phyloP scores from a whole-genome alignment of 2,797 vertebrate species.

The Podarcis siculus region DNA sequence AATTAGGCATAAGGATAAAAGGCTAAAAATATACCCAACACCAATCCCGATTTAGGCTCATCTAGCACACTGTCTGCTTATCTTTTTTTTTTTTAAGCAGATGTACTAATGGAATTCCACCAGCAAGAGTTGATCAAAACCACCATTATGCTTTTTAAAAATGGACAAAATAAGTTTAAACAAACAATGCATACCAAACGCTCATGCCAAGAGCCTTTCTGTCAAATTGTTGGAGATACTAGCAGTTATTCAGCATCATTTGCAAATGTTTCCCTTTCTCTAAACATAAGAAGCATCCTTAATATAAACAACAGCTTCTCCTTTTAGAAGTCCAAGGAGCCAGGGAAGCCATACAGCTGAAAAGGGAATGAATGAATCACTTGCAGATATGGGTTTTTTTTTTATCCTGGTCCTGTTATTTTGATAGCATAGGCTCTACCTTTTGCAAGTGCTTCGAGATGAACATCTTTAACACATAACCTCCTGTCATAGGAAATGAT shows the following conservation, averaged over 20 bases:
- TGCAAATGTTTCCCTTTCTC: constrained; percentile 62
- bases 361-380: constrained; percentile 59
- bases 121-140: background rate
- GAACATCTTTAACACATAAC: background rate
- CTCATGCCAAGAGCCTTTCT: constrained; percentile 24
- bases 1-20: background rate
- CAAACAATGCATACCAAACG: background rate
- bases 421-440: background rate
- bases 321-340: constrained; percentile 55
- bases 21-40: background rate
- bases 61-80: background rate
- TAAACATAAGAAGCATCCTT: constrained; percentile 71
- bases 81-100: background rate
- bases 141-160: background rate
- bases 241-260: constrained; percentile 55
- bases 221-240: constrained; percentile 43
- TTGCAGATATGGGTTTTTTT: constrained; percentile 36
- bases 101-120: constrained; percentile 14
- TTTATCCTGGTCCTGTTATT: background rate
- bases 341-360: constrained; percentile 58
- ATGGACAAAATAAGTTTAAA: constrained; percentile 20
- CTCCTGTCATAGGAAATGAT: background rate
- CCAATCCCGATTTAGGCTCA: background rate
- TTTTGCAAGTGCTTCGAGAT: background rate
- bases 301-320: constrained; percentile 60